These are phyloP conservation scores for Pseudomyrmex dendroicus DNA, from an alignment of 1,140 invertebrate genomes.

Conservation along the genomic window DNA sequence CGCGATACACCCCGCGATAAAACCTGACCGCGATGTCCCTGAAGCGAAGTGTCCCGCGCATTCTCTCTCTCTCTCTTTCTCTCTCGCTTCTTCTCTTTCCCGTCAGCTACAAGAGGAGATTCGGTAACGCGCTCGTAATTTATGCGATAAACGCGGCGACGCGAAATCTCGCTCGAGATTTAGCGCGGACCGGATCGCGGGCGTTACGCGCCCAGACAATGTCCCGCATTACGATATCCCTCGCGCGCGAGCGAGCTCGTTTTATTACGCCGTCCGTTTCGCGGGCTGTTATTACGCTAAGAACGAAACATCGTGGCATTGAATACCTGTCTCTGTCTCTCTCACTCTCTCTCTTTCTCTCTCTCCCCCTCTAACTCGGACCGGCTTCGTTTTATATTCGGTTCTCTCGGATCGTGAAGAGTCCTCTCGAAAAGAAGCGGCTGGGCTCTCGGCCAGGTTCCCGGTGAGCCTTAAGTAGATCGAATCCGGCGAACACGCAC, in stretches of 20 bases:
- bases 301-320: not conserved
- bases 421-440: constrained; percentile 25
- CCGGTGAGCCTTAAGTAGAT: constrained; percentile 69
- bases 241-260: not conserved
- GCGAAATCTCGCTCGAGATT: constrained; percentile 39
- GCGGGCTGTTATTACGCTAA: constrained; percentile 24
- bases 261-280: constrained; percentile 22
- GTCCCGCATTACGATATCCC: not conserved
- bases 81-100: not conserved
- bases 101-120: constrained; percentile 21
- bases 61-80: not conserved
- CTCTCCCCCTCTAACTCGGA: not conserved
- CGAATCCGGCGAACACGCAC: constrained; percentile 57
- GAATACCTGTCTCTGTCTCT: not conserved
- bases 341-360: too few species aligned
- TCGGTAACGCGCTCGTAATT: constrained; percentile 64
- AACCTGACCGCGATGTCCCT: constrained; percentile 42
- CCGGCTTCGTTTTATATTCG: constrained; percentile 29
- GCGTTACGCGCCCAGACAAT: constrained; percentile 35
- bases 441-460: not conserved
- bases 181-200: constrained; percentile 1
- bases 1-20: constrained; percentile 51
- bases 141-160: constrained; percentile 55
- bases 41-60: not conserved
- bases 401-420: constrained; percentile 26